These are phyloP conservation scores for Drosophila dunni DNA, from an alignment of 1,140 invertebrate genomes.

Conservation along the genomic window DNA sequence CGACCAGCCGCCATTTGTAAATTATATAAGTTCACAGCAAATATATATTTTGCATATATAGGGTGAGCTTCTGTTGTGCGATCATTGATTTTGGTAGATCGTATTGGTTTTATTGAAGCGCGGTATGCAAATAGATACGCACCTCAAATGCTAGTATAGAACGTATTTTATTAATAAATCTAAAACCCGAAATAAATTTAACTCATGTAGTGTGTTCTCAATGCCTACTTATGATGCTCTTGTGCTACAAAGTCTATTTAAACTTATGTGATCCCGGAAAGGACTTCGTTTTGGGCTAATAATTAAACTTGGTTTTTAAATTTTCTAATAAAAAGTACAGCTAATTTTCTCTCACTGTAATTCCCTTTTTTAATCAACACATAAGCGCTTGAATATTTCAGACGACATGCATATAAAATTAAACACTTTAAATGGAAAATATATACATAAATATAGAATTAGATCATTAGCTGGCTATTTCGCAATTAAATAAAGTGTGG, in stretches of 20 bases:
- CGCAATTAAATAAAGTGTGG: conserved; percentile 43
- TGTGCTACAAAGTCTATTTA: not conserved
- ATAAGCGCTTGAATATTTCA: conserved; percentile 1
- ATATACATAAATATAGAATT: conserved; percentile 64
- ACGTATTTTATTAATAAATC: conserved; percentile 29
- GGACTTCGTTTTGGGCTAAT: too few species aligned
- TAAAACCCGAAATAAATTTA: conserved; percentile 32
- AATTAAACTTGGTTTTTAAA: too few species aligned
- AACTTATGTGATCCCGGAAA: too few species aligned
- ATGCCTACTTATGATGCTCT: conserved; percentile 7
- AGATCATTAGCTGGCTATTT: conserved; percentile 67
- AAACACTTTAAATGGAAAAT: conserved; percentile 45
- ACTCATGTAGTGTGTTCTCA: conserved; percentile 20
- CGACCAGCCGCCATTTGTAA: conserved; percentile 4
- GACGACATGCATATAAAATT: not conserved
- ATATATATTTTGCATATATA: not conserved
- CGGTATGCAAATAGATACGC: conserved; percentile 19
- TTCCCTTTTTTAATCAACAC: not conserved
- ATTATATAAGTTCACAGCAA: not conserved
- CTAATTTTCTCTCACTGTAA: not conserved
- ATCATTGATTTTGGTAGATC: conserved; percentile 25
- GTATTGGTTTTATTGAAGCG: conserved; percentile 10
- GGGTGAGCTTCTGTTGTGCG: not conserved
- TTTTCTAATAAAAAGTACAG: not conserved
- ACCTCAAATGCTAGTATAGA: conserved; percentile 13